Evolutionary conservation across 1,140 invertebrate genomes (phyloP), one percentile per base, ranked within the genome.

Genomic region (Tyrophagus putrescentiae): DNA sequence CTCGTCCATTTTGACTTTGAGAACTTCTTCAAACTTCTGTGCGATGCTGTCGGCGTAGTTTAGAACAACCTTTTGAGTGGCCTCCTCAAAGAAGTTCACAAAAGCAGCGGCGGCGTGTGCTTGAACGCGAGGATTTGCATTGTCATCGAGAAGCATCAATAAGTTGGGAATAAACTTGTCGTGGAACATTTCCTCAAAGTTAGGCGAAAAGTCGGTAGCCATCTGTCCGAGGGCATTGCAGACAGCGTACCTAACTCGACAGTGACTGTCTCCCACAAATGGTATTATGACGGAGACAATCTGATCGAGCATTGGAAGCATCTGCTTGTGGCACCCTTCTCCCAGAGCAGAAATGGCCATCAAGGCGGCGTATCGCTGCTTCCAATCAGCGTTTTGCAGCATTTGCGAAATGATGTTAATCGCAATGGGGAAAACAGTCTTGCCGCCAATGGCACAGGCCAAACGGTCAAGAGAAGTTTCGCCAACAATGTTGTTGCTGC

Each of bases 151-250:
- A n/a, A 96, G 78, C 72, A 82, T 78, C 4, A 98, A 72, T 28
- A 99, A 74, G 13, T 85, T 88, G 36, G 90, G 88, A 33, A 98
- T 84, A 50, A 98, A 77, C 74, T 85, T 85, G 57, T 84, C 82
- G 69, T 98, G 94, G 73, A 94, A 99, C 74, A 96, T 96, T 75
- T 97, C 97, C 72, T 98, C 89, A 68, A 98, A 94, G 7, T 78
- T 77, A 4, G 92, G 92, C 4, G 90, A 90, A 78, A 99, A 99
- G 73, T 99, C 96, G 13, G 92, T 91, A 0, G 91, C 89, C 88
- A 99, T 94, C 76, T 99, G 95, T 16, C 96, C 96, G 36, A 99
- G 80, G n/a, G 93, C 91, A 76, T 98, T 99, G 70, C 96, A 99
- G 45, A 90, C 89, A 28, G 96, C 95, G 70, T 97, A 97, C 42